Evolutionary conservation across 2,888 invertebrate genomes (phyloP), one percentile per base, ranked within the genome.

Genomic region (Caenorhabditis imperialis): DNA sequence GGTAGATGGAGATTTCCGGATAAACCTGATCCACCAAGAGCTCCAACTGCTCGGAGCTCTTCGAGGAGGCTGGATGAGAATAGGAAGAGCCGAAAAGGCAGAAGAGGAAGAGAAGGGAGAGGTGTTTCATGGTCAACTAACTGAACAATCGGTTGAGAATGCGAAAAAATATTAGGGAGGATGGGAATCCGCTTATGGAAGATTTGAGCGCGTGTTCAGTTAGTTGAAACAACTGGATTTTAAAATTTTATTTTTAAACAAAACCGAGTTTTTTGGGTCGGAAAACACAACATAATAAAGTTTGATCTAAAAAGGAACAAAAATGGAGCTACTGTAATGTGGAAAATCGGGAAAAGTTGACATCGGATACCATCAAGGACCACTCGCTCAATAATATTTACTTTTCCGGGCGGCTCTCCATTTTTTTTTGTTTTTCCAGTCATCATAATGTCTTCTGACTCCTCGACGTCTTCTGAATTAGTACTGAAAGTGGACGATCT

Each of bases 1-100:
- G 51, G 27, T 44, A 73, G 1, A 67, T 73, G 4, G 67, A 35
- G 22, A 73, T 73, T 7, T 73, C 73, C 2, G 73, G 73, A 54
- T 73, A 67, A 1, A 73, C 55, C 18, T 73, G 73, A 38, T 61
- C 67, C 3, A 73, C 44, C 12, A 73, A 27, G 8, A 55, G 16
- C n/a, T 65, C 61, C 25, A 73, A 25, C n/a, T 63, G 65, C 20
- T 73, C 65, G 14, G 50, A 51, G 35, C 57, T 57, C 44, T 55
- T 65, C 2, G 37, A 23, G 30, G 42, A 45, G 2, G 67, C 18
- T 14, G 67, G 57, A 33, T 35, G 44, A 12, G 57, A 42, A 16
- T 37, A 6, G 18, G 57, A 44, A 7, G 44, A 14, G 8, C 37
- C 50, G 20, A 57, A 1, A 16, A 67, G 7, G 27, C 44, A 37